These are phyloP conservation scores for Pachyseris speciosa DNA, from an alignment of 64 coral and sea anemone genomes.

Conservation along the genomic window DNA sequence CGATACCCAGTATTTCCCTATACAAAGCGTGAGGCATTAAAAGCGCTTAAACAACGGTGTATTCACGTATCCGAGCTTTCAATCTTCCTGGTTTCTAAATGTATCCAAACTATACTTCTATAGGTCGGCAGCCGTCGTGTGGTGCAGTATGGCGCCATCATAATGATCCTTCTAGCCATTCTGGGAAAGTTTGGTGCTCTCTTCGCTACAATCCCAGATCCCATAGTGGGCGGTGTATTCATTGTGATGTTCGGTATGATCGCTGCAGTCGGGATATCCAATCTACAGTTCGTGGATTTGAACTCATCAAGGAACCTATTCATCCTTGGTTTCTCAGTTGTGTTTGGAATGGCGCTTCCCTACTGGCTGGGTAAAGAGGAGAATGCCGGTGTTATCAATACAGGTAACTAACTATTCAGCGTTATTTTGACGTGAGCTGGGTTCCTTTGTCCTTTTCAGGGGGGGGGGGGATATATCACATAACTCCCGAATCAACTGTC, in stretches of 20 bases:
- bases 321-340: slow-evolving; percentile 44
- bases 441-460: no score
- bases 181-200: slow-evolving; percentile 63
- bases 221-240: slow-evolving; percentile 57
- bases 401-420: slow-evolving; percentile 34
- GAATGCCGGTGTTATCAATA: slow-evolving; percentile 19
- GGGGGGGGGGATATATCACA: background rate
- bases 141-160: slow-evolving; percentile 33
- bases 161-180: slow-evolving; percentile 2
- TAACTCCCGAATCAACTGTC: slow-evolving; percentile 13
- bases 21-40: no score
- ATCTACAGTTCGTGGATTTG: slow-evolving; percentile 62
- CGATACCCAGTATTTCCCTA: no score
- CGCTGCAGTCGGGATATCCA: slow-evolving; percentile 47
- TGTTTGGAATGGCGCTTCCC: slow-evolving; percentile 45
- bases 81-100: no score
- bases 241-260: slow-evolving; percentile 64
- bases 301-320: slow-evolving; percentile 69
- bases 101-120: no score
- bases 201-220: slow-evolving; percentile 64
- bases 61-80: background rate
- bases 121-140: slow-evolving; percentile 69
- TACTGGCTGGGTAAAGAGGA: background rate
- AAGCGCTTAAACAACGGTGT: no score
- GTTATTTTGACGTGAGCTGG: no score